Evolutionary conservation across 2,797 vertebrate species (phyloP).

Genomic region (Notoglanidium macrostoma): DNA sequence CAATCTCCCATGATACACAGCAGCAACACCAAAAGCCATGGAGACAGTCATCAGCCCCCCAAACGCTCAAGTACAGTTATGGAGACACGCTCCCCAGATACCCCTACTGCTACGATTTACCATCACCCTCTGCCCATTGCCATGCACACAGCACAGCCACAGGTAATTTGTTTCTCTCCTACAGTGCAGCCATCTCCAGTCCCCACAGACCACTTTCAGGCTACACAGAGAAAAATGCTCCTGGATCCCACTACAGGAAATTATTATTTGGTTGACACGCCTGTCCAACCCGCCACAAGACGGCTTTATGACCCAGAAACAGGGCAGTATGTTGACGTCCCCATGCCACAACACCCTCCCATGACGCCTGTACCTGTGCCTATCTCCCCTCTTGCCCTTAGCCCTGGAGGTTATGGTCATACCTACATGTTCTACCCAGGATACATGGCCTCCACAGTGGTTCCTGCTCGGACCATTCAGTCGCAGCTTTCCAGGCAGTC

Average conservation of each 20-base stretch:
- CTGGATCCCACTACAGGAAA: conserved; percentile 91
- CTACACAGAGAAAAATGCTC: conserved; percentile 91
- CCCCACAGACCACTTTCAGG: conserved; percentile 75
- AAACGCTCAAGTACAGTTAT: conserved; percentile 62
- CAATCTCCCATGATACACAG: conserved; percentile 18
- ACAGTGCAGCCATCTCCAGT: conserved; percentile 67
- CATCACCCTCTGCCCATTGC: conserved; percentile 77
- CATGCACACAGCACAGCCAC: conserved; percentile 73
- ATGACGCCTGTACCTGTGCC: conserved; percentile 67
- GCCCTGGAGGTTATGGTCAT: conserved; percentile 81
- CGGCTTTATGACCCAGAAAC: conserved; percentile 95
- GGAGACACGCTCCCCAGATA: conserved; percentile 69
- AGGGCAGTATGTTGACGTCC: conserved; percentile 92
- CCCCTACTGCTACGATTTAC: conserved; percentile 77
- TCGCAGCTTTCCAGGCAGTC: conserved; percentile 69
- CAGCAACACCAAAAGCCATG: conserved; percentile 50
- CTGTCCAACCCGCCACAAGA: conserved; percentile 81
- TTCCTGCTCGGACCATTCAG: conserved; percentile 72
- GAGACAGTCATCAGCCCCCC: conserved; percentile 56
- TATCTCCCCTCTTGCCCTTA: conserved; percentile 82
- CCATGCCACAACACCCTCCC: conserved; percentile 76
- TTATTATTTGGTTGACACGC: conserved; percentile 94
- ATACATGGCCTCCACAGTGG: conserved; percentile 71
- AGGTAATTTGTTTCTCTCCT: conserved; percentile 82
- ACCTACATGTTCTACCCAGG: conserved; percentile 94